phyloP scores from a whole-genome alignment of 2,797 vertebrate genomes.

The Anniella stebbinsi region DNA sequence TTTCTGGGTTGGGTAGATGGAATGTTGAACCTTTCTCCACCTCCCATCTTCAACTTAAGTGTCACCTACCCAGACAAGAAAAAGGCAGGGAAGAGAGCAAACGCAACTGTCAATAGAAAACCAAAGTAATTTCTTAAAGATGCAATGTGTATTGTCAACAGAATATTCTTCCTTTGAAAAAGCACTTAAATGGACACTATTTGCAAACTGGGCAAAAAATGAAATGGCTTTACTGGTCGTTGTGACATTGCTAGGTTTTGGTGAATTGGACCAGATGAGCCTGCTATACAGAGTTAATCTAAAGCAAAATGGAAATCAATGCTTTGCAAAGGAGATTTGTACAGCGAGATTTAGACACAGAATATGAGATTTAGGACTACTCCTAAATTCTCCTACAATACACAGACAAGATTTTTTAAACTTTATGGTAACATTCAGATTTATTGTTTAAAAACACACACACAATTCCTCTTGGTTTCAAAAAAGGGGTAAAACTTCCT shows the following conservation, averaged over 20 bases:
- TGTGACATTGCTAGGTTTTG: no score
- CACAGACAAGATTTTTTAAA: not conserved
- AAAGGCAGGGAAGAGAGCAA: constrained; percentile 16
- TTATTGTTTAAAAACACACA: not conserved
- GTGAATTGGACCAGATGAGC: not conserved
- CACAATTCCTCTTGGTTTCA: not conserved
- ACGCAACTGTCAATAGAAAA: not conserved
- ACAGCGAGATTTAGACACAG: not conserved
- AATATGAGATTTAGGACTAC: not conserved
- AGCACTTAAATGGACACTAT: not conserved
- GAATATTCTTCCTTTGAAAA: not conserved
- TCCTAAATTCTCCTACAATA: not conserved
- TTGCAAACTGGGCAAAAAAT: not conserved
- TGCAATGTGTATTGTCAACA: not conserved
- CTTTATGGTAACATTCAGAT: not conserved
- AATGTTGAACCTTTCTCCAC: constrained; percentile 96
- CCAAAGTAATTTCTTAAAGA: not conserved
- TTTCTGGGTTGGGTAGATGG: constrained; percentile 90
- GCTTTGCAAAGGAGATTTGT: not conserved
- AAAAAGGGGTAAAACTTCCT: not conserved
- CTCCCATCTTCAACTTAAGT: constrained; percentile 91
- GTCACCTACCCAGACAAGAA: constrained; percentile 87
- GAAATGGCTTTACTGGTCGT: not conserved
- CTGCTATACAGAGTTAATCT: not conserved
- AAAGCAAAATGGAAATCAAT: not conserved